Evolutionary conservation across 2,888 invertebrate species (phyloP).

Genomic region (Hirtodrosophila confusa): DNA sequence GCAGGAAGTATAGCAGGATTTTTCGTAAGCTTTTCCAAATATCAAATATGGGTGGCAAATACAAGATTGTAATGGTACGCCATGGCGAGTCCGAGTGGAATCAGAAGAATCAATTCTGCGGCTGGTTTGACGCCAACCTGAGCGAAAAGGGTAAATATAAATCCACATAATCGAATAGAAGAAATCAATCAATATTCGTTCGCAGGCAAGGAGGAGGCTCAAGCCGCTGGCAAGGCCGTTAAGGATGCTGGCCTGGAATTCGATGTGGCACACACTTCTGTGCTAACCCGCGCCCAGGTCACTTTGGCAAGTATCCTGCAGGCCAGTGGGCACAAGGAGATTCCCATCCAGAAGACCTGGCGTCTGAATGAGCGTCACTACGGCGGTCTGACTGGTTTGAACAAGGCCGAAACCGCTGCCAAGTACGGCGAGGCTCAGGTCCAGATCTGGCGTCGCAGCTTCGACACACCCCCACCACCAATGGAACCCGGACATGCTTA

Average conservation of each 20-base stretch:
- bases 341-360: slow-evolving; percentile 92
- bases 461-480: slow-evolving; percentile 92
- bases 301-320: slow-evolving; percentile 89
- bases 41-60: slow-evolving; percentile 84
- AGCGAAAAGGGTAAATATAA: slow-evolving; percentile 87
- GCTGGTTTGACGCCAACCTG: slow-evolving; percentile 90
- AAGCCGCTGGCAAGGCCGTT: slow-evolving; percentile 90
- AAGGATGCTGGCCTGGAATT: slow-evolving; percentile 90
- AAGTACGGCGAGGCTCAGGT: slow-evolving; percentile 94
- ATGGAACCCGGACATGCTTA: slow-evolving; percentile 92
- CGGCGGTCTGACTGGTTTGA: slow-evolving; percentile 94
- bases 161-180: slow-evolving; percentile 5
- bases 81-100: slow-evolving; percentile 92
- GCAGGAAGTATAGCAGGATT: slow-evolving; percentile 54
- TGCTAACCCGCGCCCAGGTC: slow-evolving; percentile 91
- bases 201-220: slow-evolving; percentile 83
- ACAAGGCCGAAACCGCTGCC: slow-evolving; percentile 94
- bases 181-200: slow-evolving; percentile 20
- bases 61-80: slow-evolving; percentile 90
- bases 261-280: slow-evolving; percentile 93
- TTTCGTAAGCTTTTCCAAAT: slow-evolving; percentile 55
- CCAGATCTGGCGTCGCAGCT: slow-evolving; percentile 94
- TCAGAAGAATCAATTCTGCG: slow-evolving; percentile 90
- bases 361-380: slow-evolving; percentile 95
- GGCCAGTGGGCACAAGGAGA: slow-evolving; percentile 88